Evolutionary conservation across 2,113 vertebrate species (phyloP), one percentile per base, ranked within the genome.

Genomic region (Chaetura pelagica): DNA sequence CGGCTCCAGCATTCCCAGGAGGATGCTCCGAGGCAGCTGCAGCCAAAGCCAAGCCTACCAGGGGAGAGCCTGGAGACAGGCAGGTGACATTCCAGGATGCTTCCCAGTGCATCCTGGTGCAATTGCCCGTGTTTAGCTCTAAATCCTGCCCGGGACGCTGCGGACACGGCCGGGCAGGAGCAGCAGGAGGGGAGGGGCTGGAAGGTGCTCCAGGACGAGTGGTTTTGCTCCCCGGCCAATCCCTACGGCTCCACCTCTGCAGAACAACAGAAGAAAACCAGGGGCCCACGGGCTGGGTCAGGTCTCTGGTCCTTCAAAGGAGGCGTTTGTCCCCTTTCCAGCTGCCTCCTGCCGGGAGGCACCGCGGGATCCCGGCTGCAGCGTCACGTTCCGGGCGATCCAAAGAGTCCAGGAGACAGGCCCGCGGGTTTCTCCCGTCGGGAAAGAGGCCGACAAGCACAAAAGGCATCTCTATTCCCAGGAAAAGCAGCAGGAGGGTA

Each of bases 11-110:
- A 40, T 40, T 40, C 40, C 40, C 40, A 40, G 8, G 48, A 49
- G 48, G 48, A 49, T 49, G 48, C 48, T 22, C 20, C 48, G 22
- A 12, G 49, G 21, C 48, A 48, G 48, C 48, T 40, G 12, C 40
- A 40, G 40, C 40, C 40, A 40, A 40, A 40, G 40, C 40, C 35
- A 59, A 46, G 21, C 55, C 49, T 34, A 29, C 19, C 3, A n/a
- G 9, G 32, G 20, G 61, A 44, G 16, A 35, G 21, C 16, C 23
- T 6, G 17, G 34, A 26, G 48, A 11, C 30, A 19, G 42, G 46
- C 44, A 30, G 55, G 30, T 0, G 6, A 51, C 26, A 2, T 12
- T 20, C 27, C 15, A 0, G 6, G 57, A 30, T 2, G 42, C 21
- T 24, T 44, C 64, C 12, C 2, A 5, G 21, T 3, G 15, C 24